Evolutionary conservation across 1,140 invertebrate genomes (phyloP).

Genomic region (Armadillidium nasatum): DNA sequence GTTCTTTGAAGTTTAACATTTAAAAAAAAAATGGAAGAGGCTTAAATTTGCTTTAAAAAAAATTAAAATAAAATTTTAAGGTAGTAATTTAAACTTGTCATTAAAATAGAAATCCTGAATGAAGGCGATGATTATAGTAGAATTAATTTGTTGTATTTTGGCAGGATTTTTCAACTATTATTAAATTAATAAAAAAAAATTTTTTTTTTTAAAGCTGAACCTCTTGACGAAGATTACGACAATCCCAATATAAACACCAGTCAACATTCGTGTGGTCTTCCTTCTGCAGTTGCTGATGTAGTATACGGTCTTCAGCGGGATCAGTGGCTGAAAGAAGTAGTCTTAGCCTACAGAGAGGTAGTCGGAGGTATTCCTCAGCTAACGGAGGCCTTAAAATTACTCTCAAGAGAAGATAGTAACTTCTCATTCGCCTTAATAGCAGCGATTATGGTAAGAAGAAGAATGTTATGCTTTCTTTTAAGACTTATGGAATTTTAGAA

Average conservation of each 20-base stretch:
- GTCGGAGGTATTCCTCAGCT: constrained; percentile 35
- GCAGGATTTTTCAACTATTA: no score
- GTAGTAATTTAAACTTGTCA: no score
- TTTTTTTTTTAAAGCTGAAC: no score
- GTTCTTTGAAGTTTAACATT: constrained; percentile 1
- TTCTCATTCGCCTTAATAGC: constrained; percentile 33
- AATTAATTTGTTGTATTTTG: no score
- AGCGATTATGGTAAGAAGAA: constrained; percentile 36
- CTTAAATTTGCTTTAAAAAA: no score
- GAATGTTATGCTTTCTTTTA: background rate
- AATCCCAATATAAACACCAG: background rate
- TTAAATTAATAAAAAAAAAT: no score
- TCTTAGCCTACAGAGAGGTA: constrained; percentile 41
- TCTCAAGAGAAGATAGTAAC: constrained; percentile 23
- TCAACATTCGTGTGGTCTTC: background rate
- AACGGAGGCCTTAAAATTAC: constrained; percentile 30
- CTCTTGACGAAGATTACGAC: background rate
- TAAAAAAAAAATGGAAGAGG: background rate
- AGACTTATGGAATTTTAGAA: no score
- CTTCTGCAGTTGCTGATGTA: background rate
- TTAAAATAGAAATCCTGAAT: no score
- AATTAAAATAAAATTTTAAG: no score
- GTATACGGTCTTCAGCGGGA: constrained; percentile 21
- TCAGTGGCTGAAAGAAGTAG: constrained; percentile 39
- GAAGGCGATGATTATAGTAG: no score